phyloP scores from a whole-genome alignment of 2,888 invertebrate genomes.

The Platycheirus albimanus region DNA sequence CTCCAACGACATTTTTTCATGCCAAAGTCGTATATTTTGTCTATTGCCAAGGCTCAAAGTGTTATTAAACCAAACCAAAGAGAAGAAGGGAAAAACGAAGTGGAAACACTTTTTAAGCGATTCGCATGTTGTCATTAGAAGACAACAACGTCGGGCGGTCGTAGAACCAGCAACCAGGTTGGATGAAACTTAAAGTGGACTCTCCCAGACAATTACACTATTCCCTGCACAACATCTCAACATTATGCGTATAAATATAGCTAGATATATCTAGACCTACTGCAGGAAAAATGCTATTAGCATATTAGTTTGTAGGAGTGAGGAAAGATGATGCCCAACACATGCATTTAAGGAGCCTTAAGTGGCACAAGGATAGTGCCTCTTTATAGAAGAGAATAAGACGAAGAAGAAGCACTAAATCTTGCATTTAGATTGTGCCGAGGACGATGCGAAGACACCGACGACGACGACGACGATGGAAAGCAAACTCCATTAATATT shows the following conservation, averaged over 20 bases:
- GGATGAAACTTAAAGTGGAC: slow-evolving; percentile 61
- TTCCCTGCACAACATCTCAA: neutral
- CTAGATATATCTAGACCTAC: too few relatives aligned
- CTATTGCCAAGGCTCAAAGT: neutral
- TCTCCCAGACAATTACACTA: slow-evolving; percentile 67
- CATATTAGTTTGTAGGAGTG: slow-evolving; percentile 22
- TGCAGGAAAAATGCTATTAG: slow-evolving; percentile 28
- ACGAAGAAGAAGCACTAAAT: slow-evolving; percentile 8
- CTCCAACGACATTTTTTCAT: too few relatives aligned
- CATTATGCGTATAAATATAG: slow-evolving; percentile 1
- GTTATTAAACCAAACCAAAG: too few relatives aligned
- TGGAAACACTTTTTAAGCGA: neutral
- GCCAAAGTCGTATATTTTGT: too few relatives aligned
- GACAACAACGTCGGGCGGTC: neutral
- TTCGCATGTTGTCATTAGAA: slow-evolving; percentile 9
- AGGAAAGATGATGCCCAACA: neutral
- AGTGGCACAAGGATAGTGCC: slow-evolving; percentile 59
- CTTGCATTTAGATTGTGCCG: slow-evolving; percentile 22
- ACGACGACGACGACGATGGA: too few relatives aligned
- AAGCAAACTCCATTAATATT: slow-evolving; percentile 68
- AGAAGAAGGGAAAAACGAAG: neutral
- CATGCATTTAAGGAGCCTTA: slow-evolving; percentile 27
- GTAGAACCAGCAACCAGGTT: slow-evolving; percentile 18
- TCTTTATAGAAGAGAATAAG: slow-evolving; percentile 21
- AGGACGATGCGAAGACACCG: slow-evolving; percentile 42